phyloP scores from a whole-genome alignment of 2,113 vertebrate species.

The Vulpes lagopus region DNA sequence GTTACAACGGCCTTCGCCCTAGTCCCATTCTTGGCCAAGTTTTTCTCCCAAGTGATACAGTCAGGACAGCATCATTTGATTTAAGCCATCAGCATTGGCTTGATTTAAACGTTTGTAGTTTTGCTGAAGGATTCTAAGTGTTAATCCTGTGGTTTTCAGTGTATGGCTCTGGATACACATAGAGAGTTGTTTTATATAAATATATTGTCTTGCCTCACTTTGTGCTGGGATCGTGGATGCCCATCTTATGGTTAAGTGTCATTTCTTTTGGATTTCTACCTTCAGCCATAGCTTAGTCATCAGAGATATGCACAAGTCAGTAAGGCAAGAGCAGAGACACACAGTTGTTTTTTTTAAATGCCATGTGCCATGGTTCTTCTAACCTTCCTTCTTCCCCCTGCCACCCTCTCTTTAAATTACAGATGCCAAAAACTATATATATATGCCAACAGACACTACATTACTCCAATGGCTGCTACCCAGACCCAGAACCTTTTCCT shows the following conservation, averaged over 20 bases:
- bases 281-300: conserved; percentile 67
- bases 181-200: conserved; percentile 78
- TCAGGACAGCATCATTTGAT: conserved; percentile 82
- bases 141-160: conserved; percentile 91
- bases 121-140: conserved; percentile 87
- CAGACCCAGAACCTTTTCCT: conserved; percentile 75
- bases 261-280: conserved; percentile 65
- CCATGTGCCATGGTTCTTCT: conserved; percentile 88
- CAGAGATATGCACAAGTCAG: conserved; percentile 74
- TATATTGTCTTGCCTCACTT: conserved; percentile 86
- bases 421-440: conserved; percentile 89
- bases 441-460: conserved; percentile 89
- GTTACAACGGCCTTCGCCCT: conserved; percentile 83
- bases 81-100: conserved; percentile 84
- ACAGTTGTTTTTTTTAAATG: conserved; percentile 79
- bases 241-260: conserved; percentile 65
- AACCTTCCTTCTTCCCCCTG: neutral
- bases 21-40: conserved; percentile 82
- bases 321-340: conserved; percentile 72
- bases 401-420: conserved; percentile 83
- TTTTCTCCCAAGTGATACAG: conserved; percentile 80
- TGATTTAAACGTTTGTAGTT: conserved; percentile 83
- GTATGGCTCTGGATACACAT: conserved; percentile 85
- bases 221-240: conserved; percentile 71
- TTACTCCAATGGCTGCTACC: conserved; percentile 82